Conservation (phyloP, 64 coral and sea anemone species). For the Pocillopora verrucosa region DNA sequence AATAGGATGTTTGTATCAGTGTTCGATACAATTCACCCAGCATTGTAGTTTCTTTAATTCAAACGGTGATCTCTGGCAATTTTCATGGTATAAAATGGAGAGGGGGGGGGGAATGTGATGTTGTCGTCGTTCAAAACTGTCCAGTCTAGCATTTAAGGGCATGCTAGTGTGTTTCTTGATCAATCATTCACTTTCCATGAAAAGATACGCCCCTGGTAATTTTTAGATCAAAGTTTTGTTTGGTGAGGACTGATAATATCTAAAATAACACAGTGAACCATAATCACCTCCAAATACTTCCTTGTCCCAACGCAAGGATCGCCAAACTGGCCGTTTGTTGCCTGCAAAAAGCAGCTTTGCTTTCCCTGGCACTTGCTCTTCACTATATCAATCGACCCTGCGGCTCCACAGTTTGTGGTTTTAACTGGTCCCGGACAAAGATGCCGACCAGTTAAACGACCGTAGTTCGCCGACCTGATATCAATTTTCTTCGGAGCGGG, state of each 20-base stretch:
- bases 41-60: no score
- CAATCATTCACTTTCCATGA: no score
- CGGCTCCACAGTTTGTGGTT: background rate
- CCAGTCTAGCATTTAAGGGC: no score
- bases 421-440: background rate
- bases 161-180: no score
- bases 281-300: conserved; percentile 2
- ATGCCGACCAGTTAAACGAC: background rate
- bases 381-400: background rate
- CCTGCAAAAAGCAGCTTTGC: background rate
- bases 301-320: background rate
- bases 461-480: background rate
- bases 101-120: no score
- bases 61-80: no score
- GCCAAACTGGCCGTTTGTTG: background rate
- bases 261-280: background rate
- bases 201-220: no score
- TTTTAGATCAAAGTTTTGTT: no score
- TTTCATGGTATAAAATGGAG: no score
- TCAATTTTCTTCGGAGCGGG: background rate
- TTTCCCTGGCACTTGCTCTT: background rate
- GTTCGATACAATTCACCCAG: background rate
- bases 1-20: no score
- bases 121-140: no score
- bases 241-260: no score